A percentile compares a stretch with the other conserved stretches of the same genome.
Conservation (phyloP, 2,113 vertebrate genomes). For the Nycticorax nycticorax region DNA sequence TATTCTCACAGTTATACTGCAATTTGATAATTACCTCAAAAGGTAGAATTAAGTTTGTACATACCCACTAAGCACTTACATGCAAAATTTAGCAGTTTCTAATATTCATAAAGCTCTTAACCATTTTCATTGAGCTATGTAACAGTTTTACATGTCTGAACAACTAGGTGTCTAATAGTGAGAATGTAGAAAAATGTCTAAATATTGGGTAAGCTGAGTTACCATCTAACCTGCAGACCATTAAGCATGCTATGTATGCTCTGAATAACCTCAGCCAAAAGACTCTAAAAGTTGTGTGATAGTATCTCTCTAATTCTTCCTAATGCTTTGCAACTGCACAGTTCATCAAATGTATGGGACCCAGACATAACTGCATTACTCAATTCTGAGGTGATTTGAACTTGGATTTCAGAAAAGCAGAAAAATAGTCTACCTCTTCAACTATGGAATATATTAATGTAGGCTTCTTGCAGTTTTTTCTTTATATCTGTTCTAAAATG, state of each 20-base stretch:
- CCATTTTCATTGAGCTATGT: neutral
- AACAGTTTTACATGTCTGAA: neutral
- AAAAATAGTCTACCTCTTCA: neutral
- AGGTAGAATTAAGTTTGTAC: neutral
- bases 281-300: neutral
- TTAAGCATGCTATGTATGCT: neutral
- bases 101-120: neutral
- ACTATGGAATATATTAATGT: neutral
- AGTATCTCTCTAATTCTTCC: neutral
- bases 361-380: neutral
- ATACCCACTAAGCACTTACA: rapidly evolving
- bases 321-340: neutral
- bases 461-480: neutral
- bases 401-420: neutral
- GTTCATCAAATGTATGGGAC: neutral
- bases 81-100: neutral
- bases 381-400: neutral
- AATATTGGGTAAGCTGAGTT: neutral
- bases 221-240: neutral
- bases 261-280: neutral
- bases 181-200: neutral
- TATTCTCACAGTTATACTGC: neutral
- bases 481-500: neutral
- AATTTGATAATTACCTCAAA: neutral
- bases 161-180: neutral